Conservation (phyloP, 2,888 invertebrate genomes). For the Drosophila algonquin region DNA sequence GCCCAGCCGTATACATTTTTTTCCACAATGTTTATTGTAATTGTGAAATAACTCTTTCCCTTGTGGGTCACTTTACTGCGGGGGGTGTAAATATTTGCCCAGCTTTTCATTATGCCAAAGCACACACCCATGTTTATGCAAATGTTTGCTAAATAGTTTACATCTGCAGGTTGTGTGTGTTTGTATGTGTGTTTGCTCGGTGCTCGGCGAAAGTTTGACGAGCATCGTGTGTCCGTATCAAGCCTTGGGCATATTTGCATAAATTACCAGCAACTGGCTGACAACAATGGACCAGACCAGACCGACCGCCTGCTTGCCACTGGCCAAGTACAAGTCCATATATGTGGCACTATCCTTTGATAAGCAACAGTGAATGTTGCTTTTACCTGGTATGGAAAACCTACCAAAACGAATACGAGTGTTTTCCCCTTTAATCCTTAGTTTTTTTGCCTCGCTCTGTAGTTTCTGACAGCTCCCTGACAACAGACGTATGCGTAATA, state of each 20-base stretch:
- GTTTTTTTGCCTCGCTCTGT: constrained; percentile 1
- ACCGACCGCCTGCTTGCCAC: background rate
- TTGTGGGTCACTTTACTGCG: constrained; percentile 21
- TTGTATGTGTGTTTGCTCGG: constrained; percentile 3
- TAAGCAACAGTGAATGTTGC: background rate
- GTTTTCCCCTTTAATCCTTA: background rate
- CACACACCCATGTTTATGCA: constrained; percentile 44
- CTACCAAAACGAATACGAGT: background rate
- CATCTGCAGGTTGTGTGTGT: constrained; percentile 17
- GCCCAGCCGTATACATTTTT: constrained; percentile 9
- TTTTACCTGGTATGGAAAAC: background rate
- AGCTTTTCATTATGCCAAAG: constrained; percentile 49
- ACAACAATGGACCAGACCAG: constrained; percentile 28
- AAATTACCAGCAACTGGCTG: constrained; percentile 38
- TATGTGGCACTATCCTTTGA: background rate
- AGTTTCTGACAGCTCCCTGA: constrained; percentile 19
- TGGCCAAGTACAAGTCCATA: constrained; percentile 13
- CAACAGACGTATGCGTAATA: constrained; percentile 40
- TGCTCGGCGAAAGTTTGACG: constrained; percentile 6
- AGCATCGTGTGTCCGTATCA: constrained; percentile 10
- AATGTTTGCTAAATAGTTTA: constrained; percentile 49
- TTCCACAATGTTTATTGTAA: constrained; percentile 28
- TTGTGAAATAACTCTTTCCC: constrained; percentile 27
- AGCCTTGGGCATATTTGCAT: constrained; percentile 43
- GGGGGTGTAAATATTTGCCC: constrained; percentile 39